Percentiles rank a stretch among this genome's conserved stretches.
Evolutionary conservation across 2,797 vertebrate species (phyloP).

Genomic region (Pogoniulus pusillus): DNA sequence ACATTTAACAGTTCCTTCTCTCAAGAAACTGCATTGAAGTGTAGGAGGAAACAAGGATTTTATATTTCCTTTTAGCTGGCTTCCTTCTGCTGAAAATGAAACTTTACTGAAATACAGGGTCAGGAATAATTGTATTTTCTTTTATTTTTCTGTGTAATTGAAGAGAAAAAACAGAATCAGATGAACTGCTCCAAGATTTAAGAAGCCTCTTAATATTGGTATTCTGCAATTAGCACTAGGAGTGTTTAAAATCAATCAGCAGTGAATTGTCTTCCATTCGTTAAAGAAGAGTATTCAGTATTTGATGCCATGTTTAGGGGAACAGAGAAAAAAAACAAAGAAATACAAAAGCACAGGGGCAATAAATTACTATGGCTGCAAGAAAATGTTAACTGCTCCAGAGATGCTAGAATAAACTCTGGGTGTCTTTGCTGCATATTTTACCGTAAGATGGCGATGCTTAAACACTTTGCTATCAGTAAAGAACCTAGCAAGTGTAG

Average conservation of each 20-base stretch:
- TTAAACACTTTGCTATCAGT: slow-evolving; percentile 17
- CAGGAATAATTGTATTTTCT: background rate
- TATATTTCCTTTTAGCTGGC: background rate
- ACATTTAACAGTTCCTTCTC: background rate
- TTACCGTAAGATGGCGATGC: slow-evolving; percentile 66
- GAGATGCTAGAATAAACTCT: background rate
- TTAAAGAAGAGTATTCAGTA: slow-evolving; percentile 23
- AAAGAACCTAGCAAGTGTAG: background rate
- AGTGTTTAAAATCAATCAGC: slow-evolving; percentile 41
- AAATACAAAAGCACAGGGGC: background rate
- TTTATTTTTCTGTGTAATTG: slow-evolving; percentile 30
- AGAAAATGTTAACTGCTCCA: background rate
- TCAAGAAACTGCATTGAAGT: background rate
- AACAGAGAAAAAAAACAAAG: background rate
- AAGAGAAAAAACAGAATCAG: slow-evolving; percentile 46
- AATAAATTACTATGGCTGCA: background rate
- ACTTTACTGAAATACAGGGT: slow-evolving; percentile 11
- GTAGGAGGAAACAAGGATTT: background rate
- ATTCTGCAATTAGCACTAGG: background rate
- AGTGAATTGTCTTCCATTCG: background rate
- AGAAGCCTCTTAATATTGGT: slow-evolving; percentile 16
- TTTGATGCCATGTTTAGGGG: background rate
- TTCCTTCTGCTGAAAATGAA: slow-evolving; percentile 1
- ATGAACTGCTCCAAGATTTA: slow-evolving; percentile 25
- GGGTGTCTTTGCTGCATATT: slow-evolving; percentile 22